Evolutionary conservation across 2,113 vertebrate species (phyloP).

Genomic region (Pygoscelis antarcticus): DNA sequence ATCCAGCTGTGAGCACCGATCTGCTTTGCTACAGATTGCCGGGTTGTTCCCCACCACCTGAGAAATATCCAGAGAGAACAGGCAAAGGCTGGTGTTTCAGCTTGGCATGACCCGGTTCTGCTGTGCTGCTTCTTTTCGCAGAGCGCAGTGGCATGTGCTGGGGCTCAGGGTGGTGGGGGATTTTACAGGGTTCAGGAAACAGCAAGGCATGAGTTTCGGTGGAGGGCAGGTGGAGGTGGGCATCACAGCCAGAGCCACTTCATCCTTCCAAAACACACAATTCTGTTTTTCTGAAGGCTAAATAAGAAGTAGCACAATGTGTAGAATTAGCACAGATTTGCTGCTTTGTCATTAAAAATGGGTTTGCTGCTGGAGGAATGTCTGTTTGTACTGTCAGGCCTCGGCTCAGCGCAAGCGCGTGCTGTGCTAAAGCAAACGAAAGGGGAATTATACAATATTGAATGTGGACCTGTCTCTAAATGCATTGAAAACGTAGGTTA

Average conservation of each 20-base stretch:
- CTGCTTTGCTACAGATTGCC: background rate
- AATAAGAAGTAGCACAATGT: background rate
- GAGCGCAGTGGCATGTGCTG: accelerated
- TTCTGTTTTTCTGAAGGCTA: background rate
- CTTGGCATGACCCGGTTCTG: background rate
- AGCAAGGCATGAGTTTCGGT: background rate
- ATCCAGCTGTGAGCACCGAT: background rate
- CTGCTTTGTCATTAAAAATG: background rate
- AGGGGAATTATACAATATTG: conserved; percentile 53
- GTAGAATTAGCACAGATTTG: background rate
- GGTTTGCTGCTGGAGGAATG: background rate
- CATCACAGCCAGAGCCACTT: background rate
- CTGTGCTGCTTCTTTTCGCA: background rate
- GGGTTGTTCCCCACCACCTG: background rate
- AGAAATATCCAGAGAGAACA: background rate
- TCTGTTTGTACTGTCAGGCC: conserved; percentile 3
- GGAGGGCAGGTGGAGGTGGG: background rate
- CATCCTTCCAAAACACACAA: background rate
- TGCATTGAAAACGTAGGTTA: conserved; percentile 60
- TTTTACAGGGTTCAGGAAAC: background rate
- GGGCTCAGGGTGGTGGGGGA: background rate
- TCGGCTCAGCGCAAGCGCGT: background rate
- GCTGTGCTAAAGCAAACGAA: conserved; percentile 52
- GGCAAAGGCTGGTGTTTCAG: background rate
- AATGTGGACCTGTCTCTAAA: conserved; percentile 64